Evolutionary conservation across 2,797 vertebrate genomes (phyloP).

Genomic region (Hippocampus kuda): DNA sequence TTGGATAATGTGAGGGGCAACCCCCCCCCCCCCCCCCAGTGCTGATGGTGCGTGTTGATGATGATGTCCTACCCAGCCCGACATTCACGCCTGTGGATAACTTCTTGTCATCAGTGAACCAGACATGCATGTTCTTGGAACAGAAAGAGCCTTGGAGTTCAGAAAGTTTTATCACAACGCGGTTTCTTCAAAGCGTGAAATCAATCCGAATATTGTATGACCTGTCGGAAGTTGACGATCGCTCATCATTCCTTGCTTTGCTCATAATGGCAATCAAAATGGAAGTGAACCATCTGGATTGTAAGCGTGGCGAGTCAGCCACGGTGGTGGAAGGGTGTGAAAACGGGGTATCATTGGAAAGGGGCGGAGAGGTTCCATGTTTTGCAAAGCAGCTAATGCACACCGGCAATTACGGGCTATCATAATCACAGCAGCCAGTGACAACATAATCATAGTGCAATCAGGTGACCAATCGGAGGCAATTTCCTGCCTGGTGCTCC

Average conservation of each 20-base stretch:
- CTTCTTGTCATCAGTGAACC: no score
- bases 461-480: constrained; percentile 64
- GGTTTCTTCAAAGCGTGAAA: background rate
- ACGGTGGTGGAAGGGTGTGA: background rate
- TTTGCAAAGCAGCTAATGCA: constrained; percentile 59
- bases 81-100: no score
- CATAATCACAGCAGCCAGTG: constrained; percentile 70
- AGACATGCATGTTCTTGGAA: no score
- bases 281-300: background rate
- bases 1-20: no score
- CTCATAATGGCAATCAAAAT: background rate
- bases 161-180: no score
- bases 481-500: constrained; percentile 64
- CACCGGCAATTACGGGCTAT: constrained; percentile 62
- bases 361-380: background rate
- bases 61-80: no score
- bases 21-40: no score
- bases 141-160: no score
- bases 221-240: background rate
- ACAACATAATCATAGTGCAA: constrained; percentile 73
- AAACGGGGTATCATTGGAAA: background rate
- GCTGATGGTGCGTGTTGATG: no score
- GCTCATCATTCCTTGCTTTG: background rate
- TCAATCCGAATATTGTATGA: background rate
- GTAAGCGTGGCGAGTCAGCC: background rate